A percentile compares a stretch with the other conserved stretches of the same genome.
phyloP scores from a whole-genome alignment of 2,113 vertebrate species.

The Pantherophis guttatus region DNA sequence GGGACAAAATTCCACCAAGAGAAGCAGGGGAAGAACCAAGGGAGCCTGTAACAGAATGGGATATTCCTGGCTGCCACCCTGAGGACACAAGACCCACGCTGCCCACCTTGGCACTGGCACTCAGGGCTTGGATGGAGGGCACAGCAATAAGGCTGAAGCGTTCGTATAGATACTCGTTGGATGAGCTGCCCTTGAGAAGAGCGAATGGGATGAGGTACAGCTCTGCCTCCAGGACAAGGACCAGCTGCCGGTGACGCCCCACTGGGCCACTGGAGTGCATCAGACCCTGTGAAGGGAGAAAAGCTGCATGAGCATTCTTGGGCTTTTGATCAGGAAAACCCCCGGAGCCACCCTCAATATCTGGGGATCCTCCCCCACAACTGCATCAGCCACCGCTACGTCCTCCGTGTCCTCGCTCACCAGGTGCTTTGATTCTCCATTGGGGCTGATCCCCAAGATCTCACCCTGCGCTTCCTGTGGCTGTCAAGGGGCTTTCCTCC shows the following conservation, averaged over 20 bases:
- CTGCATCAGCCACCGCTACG: neutral
- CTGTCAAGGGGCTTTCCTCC: neutral
- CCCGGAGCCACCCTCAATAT: neutral
- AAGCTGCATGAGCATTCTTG: neutral
- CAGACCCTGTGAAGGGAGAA: slow-evolving; percentile 75
- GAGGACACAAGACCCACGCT: neutral
- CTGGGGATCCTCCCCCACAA: too few relatives aligned
- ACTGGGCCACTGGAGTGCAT: slow-evolving; percentile 95
- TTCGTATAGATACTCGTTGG: slow-evolving; percentile 94
- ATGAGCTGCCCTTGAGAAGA: slow-evolving; percentile 92
- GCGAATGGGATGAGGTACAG: slow-evolving; percentile 95
- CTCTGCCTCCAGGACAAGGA: slow-evolving; percentile 94
- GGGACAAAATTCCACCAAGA: neutral
- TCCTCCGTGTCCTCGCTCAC: neutral
- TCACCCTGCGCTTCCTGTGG: neutral
- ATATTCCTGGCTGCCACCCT: neutral
- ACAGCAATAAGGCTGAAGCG: slow-evolving; percentile 91
- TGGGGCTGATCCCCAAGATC: neutral
- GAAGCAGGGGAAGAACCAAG: neutral
- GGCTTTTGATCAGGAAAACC: neutral
- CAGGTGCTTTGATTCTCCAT: neutral
- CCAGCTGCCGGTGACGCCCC: slow-evolving; percentile 88
- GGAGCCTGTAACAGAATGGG: neutral
- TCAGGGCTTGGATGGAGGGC: slow-evolving; percentile 85
- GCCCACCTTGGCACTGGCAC: slow-evolving; percentile 79